Evolutionary conservation across 2,113 vertebrate species (phyloP).

Genomic region (Chauna torquata): DNA sequence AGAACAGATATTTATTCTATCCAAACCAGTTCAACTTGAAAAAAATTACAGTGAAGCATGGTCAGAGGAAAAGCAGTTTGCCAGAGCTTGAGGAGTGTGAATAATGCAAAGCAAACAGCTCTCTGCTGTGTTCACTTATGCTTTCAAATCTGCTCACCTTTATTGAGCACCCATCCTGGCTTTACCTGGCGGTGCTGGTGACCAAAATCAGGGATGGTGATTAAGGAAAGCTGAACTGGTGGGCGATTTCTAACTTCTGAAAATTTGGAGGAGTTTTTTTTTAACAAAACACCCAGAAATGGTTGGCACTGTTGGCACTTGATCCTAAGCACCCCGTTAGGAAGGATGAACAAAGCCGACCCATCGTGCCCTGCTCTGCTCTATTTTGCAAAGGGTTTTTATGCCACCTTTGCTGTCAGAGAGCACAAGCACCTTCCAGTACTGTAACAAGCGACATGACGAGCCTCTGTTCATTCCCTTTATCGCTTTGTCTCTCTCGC

Average conservation of each 20-base stretch:
- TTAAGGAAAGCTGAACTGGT: not conserved
- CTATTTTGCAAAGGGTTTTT: not conserved
- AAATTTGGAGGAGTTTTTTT: not conserved
- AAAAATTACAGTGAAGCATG: not conserved
- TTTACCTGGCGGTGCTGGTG: not conserved
- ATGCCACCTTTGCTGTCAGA: constrained; percentile 11
- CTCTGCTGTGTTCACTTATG: not conserved
- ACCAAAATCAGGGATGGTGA: not conserved
- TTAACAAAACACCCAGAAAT: not conserved
- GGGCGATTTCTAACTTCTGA: not conserved
- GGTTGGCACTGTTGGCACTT: not conserved
- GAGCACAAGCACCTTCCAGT: constrained; percentile 36
- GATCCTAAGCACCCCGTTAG: not conserved
- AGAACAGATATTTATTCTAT: constrained; percentile 36
- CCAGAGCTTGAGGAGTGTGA: constrained; percentile 43
- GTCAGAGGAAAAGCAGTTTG: not conserved
- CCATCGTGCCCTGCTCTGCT: not conserved
- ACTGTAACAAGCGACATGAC: not conserved
- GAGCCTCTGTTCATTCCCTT: not conserved
- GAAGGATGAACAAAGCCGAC: not conserved
- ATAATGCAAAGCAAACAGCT: constrained; percentile 18
- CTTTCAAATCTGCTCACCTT: not conserved
- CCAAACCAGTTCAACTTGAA: constrained; percentile 55
- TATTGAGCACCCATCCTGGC: not conserved
- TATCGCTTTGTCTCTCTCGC: not conserved